A percentile compares a stretch with the other conserved stretches of the same genome.
Conservation (phyloP, 35 echinoderm and acorn worm species). For the Nesometra sesokonis region DNA sequence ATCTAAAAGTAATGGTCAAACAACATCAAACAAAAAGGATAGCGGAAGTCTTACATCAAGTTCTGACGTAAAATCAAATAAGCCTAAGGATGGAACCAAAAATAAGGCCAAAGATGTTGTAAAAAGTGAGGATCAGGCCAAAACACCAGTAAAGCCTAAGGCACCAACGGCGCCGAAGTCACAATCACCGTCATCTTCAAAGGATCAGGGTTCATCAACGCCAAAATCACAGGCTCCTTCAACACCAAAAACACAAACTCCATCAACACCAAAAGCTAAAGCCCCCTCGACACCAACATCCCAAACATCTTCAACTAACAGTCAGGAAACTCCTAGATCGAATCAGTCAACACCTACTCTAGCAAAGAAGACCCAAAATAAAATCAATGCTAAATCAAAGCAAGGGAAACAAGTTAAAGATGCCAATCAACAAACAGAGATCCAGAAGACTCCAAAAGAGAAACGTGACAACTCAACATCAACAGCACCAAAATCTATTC, state of each 20-base stretch:
- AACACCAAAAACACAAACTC: too few relatives aligned
- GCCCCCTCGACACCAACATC: too few relatives aligned
- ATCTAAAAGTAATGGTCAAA: neutral
- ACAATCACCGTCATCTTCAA: too few relatives aligned
- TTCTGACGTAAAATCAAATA: too few relatives aligned
- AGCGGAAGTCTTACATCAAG: neutral
- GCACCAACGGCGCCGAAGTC: neutral
- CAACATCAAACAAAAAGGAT: neutral
- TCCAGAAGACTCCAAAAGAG: neutral
- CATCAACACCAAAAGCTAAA: too few relatives aligned
- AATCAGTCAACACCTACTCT: neutral
- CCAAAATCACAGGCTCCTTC: too few relatives aligned
- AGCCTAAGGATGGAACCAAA: neutral
- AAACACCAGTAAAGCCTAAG: neutral
- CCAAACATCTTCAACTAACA: too few relatives aligned
- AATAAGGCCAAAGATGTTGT: too few relatives aligned
- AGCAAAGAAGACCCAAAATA: neutral
- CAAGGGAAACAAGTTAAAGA: neutral
- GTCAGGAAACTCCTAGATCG: neutral
- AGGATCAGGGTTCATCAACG: too few relatives aligned
- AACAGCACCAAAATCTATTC: neutral
- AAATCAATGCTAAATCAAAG: neutral
- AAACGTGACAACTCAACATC: neutral
- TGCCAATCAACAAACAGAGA: neutral
- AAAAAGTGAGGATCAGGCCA: neutral